phyloP scores from a whole-genome alignment of 2,888 invertebrate genomes.

The Congeria kusceri region DNA sequence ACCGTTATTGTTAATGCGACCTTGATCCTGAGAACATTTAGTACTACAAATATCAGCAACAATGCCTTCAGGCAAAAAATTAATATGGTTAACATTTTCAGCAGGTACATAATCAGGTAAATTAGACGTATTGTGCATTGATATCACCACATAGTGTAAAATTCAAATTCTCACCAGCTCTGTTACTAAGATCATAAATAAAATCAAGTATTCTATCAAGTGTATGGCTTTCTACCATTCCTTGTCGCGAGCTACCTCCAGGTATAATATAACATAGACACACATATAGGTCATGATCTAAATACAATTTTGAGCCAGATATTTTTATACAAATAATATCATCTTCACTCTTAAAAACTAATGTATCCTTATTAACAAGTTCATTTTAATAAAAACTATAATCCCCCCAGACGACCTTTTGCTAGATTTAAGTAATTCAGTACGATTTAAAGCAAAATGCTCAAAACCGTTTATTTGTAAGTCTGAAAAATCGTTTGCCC shows the following conservation, averaged over 20 bases:
- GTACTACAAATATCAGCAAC: not conserved
- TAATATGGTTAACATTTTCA: conserved; percentile 8
- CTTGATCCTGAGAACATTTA: conserved; percentile 9
- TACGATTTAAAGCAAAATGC: not conserved
- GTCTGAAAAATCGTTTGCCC: conserved; percentile 1
- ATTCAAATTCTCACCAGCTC: conserved; percentile 1
- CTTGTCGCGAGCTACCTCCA: not conserved
- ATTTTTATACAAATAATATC: not conserved
- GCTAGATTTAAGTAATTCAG: not conserved
- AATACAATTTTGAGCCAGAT: not conserved
- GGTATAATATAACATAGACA: not conserved
- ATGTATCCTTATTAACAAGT: not conserved
- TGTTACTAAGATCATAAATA: not conserved
- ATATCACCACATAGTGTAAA: conserved; percentile 23
- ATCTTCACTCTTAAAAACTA: not conserved
- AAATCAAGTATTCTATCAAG: conserved; percentile 18
- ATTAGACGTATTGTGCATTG: not conserved
- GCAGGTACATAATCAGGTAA: conserved; percentile 23
- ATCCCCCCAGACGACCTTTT: not conserved
- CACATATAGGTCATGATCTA: not conserved
- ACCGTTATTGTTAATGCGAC: conserved; percentile 12
- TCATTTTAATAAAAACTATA: not conserved
- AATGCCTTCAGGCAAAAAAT: conserved; percentile 26
- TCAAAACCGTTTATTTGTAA: not conserved
- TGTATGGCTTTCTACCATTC: not conserved